Evolutionary conservation across 2,113 vertebrate genomes (phyloP).

Genomic region (Phyllopteryx taeniolatus): DNA sequence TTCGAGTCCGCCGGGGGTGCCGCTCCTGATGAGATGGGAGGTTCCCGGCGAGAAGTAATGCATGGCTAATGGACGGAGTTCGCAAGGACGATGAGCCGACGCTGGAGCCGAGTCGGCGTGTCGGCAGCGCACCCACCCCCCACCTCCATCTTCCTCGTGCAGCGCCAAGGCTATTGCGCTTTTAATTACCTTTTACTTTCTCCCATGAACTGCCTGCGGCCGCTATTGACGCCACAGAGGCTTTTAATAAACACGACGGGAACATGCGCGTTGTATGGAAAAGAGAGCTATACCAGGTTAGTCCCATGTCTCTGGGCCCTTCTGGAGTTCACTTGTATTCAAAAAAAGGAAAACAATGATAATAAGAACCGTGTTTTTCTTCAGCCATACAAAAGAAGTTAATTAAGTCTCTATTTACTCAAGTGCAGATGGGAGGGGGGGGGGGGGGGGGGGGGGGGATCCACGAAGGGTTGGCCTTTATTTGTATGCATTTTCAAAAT

Average conservation of each 20-base stretch:
- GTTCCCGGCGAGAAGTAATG: background rate
- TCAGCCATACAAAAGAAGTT: background rate
- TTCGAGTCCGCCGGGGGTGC: no score
- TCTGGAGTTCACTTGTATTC: background rate
- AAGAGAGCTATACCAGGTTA: background rate
- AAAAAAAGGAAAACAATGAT: background rate
- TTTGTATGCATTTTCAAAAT: no score
- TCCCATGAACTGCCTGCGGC: conserved; percentile 58
- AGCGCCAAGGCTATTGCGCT: conserved; percentile 44
- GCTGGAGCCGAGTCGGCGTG: background rate
- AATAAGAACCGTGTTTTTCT: background rate
- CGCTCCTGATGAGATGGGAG: no score
- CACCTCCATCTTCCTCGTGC: background rate
- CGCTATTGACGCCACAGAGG: conserved; percentile 57
- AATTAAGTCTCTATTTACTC: background rate
- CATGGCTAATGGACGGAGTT: background rate
- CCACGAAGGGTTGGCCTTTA: background rate
- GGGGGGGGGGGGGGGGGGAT: no score
- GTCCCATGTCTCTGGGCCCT: background rate
- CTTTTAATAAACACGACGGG: conserved; percentile 46
- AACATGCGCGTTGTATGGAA: conserved; percentile 45
- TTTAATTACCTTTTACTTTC: conserved; percentile 68
- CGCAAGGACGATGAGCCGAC: background rate
- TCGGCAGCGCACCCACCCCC: background rate
- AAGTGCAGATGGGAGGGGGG: background rate